Evolutionary conservation across 2,888 invertebrate species (phyloP).

Genomic region (Eupelmus urozonus): DNA sequence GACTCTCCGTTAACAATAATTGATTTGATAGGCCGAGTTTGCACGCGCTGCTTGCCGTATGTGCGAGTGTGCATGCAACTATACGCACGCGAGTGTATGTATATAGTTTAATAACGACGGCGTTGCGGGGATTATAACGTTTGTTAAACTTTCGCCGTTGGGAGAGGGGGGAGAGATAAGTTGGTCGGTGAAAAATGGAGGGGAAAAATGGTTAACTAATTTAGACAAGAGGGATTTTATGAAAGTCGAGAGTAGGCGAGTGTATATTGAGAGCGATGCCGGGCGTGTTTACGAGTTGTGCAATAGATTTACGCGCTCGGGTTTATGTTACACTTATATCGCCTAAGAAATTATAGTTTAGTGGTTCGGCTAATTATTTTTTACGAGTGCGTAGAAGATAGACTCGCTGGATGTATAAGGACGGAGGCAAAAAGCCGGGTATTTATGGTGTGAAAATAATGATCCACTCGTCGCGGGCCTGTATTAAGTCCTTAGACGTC

Average conservation of each 20-base stretch:
- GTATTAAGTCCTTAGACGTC: conserved; percentile 53
- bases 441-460: conserved; percentile 54
- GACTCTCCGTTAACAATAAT: conserved; percentile 61
- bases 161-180: neutral
- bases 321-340: conserved; percentile 15
- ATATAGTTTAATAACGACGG: conserved; percentile 14
- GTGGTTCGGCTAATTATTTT: conserved; percentile 49
- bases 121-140: conserved; percentile 27
- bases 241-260: conserved; percentile 14
- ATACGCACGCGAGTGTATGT: neutral
- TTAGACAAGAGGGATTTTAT: conserved; percentile 37
- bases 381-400: conserved; percentile 31
- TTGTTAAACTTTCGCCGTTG: conserved; percentile 19
- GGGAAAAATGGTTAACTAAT: conserved; percentile 14
- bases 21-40: conserved; percentile 60
- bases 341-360: conserved; percentile 8
- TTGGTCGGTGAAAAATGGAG: conserved; percentile 6
- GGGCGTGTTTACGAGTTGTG: conserved; percentile 31
- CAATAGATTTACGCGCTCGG: conserved; percentile 9
- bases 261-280: conserved; percentile 21
- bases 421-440: conserved; percentile 7
- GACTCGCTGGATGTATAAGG: neutral
- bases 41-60: conserved; percentile 24
- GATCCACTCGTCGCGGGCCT: conserved; percentile 46
- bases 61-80: neutral